phyloP scores from a whole-genome alignment of 2,888 invertebrate species.

The Trissolcus brochymenae region DNA sequence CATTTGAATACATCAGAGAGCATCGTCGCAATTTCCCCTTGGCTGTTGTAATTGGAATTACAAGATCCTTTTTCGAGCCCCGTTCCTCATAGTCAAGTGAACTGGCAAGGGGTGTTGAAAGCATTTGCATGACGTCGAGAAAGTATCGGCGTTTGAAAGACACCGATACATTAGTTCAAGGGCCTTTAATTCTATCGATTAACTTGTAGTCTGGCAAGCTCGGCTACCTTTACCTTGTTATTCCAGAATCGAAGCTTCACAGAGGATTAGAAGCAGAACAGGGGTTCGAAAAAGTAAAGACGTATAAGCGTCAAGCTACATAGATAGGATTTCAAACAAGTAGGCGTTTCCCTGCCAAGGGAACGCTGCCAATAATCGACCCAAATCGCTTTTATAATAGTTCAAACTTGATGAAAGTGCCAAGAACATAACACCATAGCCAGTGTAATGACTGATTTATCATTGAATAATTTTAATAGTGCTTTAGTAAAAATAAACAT shows the following conservation, averaged over 20 bases:
- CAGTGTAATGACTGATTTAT: neutral
- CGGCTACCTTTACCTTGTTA: constrained; percentile 46
- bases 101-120: constrained; percentile 32
- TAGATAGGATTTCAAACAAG: constrained; percentile 48
- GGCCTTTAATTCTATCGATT: constrained; percentile 49
- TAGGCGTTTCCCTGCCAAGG: constrained; percentile 26
- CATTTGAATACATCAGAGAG: too few species aligned
- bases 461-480: too few species aligned
- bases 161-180: constrained; percentile 42
- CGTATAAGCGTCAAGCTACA: constrained; percentile 34
- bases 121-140: constrained; percentile 23
- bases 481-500: too few species aligned
- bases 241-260: constrained; percentile 27
- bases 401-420: constrained; percentile 1
- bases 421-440: neutral
- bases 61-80: neutral
- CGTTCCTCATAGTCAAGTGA: too few species aligned
- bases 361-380: constrained; percentile 27
- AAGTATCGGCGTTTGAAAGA: constrained; percentile 31
- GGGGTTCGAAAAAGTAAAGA: constrained; percentile 21
- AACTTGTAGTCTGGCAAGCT: constrained; percentile 21
- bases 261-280: constrained; percentile 40
- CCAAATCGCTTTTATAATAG: neutral
- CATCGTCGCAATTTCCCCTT: too few species aligned
- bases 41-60: too few species aligned